Base-by-base conservation (phyloP, 2,888 invertebrate species). In the Orthonychiurus folsomi region DNA sequence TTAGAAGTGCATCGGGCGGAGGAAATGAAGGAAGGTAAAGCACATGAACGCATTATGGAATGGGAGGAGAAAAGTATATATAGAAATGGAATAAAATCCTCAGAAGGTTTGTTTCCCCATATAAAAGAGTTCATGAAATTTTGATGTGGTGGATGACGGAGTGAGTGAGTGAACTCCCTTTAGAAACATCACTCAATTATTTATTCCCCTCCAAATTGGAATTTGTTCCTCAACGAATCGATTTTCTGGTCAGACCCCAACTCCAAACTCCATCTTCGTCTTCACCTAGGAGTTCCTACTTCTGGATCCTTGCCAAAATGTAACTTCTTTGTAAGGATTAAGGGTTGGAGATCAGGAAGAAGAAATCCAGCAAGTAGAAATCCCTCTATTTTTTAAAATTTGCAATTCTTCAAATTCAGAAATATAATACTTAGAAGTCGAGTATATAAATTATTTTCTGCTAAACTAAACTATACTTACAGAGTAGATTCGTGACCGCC, bases 121-220 rank as follows among this genome's bases (percentile, higher is more conserved):
- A 37, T 37, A 37, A 57, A 57, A 57, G 56, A 50, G 24, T 62
- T 47, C 48, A 63, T 63, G 62, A 59, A 63, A 63, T 63, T 63
- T 63, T 63, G 58, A 63, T 63, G 62, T 24, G 62, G 25, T 59
- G 59, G 62, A 59, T 59, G 62, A 55, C 54, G 58, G 59, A 59
- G 62, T 63, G 59, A 53, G 53, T 58, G 28, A 21, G 52, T 52
- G 52, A 20, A 20, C 52, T 63, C 62, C 65, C 65, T 59, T 50
- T 59, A 63, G 66, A 66, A 67, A 69, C 69, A 67, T 69, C 66
- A 66, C 69, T 69, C 66, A 69, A 69, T 69, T 69, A 69, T 69
- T 69, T 64, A 69, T 65, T 67, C 66, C 63, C 65, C 64, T 66
- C 52, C 58, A 69, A 69, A 69, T 66, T 67, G 66, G 69, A 69